Evolutionary conservation across 2,797 vertebrate species (phyloP), one percentile per base, ranked within the genome.

Genomic region (Sebastes flavidus): DNA sequence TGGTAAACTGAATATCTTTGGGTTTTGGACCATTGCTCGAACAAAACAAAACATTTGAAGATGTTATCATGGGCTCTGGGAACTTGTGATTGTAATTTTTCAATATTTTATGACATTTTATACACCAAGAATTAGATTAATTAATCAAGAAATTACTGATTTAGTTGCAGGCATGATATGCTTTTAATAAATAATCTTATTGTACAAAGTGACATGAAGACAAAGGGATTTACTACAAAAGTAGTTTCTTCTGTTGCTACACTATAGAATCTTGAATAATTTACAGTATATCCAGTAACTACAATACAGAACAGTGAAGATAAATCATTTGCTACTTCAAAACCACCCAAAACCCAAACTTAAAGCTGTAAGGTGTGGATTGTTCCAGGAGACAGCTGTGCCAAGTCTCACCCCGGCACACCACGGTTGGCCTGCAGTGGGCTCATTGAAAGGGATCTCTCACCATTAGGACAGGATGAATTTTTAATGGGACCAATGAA

Each of bases 401-500:
- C 90, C 81, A 81, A 78, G 76, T 78, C 72, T 88, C 82, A 88
- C 71, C 83, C 79, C n/a, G 3, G 80, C 81, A 82, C 83, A 88
- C 80, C 76, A 38, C 42, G 7, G 86, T 83, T 83, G 81, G 84
- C 73, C 69, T 90, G 86, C 85, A 89, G 77, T 81, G 61, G 86
- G 87, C 80, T 89, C 91, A 90, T 83, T 87, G 90, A 94, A 92
- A 91, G 87, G 79, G 78, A 94, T 90, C 77, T 88, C 78, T 87
- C 90, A 89, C 85, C 91, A 92, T 94, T 94, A 93, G 91, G 89
- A 93, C 86, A 79, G 85, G 84, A 91, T 95, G 85, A 91, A 96
- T 95, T 91, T 95, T 96, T 96, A 94, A 96, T 95, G 86, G 66
- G 60, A 34, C 86, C 92, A 95, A 94, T 96, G 92, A 95, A 95